Percentiles rank a stretch among this genome's conserved stretches.
phyloP scores from a whole-genome alignment of 53 echinoderm and acorn worm species.

The Crossaster papposus region DNA sequence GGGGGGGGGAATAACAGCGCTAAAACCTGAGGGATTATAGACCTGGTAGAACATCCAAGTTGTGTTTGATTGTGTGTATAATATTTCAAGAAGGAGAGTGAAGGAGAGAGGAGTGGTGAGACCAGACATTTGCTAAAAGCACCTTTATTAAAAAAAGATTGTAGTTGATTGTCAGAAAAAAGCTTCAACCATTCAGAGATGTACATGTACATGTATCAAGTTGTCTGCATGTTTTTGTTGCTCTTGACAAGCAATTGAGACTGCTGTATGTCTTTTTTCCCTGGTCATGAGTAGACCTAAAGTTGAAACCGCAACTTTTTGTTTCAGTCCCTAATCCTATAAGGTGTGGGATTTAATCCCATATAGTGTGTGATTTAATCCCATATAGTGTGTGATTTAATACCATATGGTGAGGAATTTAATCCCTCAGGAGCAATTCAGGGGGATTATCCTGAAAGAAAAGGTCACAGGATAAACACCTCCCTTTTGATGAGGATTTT shows the following conservation, averaged over 20 bases:
- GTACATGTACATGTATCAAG: too few relatives aligned
- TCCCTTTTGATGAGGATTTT: neutral
- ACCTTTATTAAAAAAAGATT: too few relatives aligned
- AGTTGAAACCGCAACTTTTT: conserved; percentile 18
- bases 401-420: neutral
- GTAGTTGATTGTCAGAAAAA: too few relatives aligned
- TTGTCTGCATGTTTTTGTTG: too few relatives aligned
- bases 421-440: neutral
- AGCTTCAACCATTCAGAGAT: too few relatives aligned
- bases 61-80: neutral
- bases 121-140: too few relatives aligned
- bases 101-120: neutral
- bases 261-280: neutral
- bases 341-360: neutral
- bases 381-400: too few relatives aligned
- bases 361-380: too few relatives aligned
- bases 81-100: neutral
- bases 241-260: too few relatives aligned
- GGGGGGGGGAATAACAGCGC: neutral
- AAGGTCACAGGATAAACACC: conserved; percentile 48
- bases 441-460: conserved; percentile 50
- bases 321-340: neutral
- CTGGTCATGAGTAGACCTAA: neutral
- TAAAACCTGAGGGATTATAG: neutral
- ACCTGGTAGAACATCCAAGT: conserved; percentile 7